Evolutionary conservation across 2,797 vertebrate genomes (phyloP).

Genomic region (Tragopan temminckii): DNA sequence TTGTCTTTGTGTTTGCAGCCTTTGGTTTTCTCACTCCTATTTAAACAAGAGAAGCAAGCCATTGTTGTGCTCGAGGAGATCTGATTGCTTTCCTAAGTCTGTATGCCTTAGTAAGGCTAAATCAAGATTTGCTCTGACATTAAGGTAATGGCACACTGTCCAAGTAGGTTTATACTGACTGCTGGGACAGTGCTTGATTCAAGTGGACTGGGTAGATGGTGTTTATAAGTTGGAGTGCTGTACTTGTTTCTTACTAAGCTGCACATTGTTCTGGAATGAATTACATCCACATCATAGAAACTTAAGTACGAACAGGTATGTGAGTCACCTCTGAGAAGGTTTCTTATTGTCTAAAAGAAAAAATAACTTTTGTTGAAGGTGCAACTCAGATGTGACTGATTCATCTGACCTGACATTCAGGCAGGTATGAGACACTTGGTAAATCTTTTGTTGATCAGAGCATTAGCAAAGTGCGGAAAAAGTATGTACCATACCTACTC

Average conservation of each 20-base stretch:
- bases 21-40: neutral
- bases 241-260: neutral
- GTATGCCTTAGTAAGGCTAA: neutral
- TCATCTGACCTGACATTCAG: slow-evolving; percentile 61
- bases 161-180: accelerated
- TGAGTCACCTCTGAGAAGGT: slow-evolving; percentile 22
- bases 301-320: neutral
- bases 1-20: neutral
- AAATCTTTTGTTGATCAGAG: neutral
- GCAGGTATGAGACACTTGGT: slow-evolving; percentile 8
- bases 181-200: neutral
- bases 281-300: neutral
- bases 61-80: neutral
- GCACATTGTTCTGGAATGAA: neutral
- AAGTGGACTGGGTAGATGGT: accelerated
- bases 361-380: neutral
- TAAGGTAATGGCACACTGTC: neutral
- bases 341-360: neutral
- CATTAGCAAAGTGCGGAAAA: slow-evolving; percentile 44
- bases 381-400: slow-evolving; percentile 30
- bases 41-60: neutral
- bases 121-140: neutral
- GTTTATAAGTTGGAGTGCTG: neutral
- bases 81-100: neutral
- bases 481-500: neutral